phyloP scores from a whole-genome alignment of 2,888 invertebrate genomes.

The Macaria liturata region DNA sequence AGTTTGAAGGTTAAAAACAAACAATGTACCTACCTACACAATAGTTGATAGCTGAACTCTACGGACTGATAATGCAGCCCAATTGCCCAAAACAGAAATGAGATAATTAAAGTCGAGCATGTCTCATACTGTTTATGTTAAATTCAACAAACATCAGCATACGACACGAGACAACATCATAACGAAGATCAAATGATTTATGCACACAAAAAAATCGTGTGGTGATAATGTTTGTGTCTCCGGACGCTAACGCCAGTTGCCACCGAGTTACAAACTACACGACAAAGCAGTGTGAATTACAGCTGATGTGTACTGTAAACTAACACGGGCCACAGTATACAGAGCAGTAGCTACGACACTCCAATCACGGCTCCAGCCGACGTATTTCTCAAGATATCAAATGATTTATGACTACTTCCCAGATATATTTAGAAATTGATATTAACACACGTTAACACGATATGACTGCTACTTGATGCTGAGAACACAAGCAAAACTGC shows the following conservation, averaged over 20 bases:
- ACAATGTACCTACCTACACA: no score
- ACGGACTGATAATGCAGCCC: no score
- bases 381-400: conserved; percentile 62
- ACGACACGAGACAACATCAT: conserved; percentile 33
- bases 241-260: conserved; percentile 52
- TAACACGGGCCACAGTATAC: conserved; percentile 48
- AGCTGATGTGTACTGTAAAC: conserved; percentile 64
- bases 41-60: no score
- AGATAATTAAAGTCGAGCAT: conserved; percentile 8
- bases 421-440: conserved; percentile 43
- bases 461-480: conserved; percentile 7
- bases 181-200: conserved; percentile 40
- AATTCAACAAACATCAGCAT: conserved; percentile 13
- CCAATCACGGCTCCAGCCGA: conserved; percentile 52
- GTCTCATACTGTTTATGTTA: conserved; percentile 3
- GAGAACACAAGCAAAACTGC: conserved; percentile 11
- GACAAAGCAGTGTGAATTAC: conserved; percentile 64
- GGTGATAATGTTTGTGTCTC: conserved; percentile 59
- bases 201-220: conserved; percentile 52
- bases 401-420: conserved; percentile 59
- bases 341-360: conserved; percentile 33
- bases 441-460: conserved; percentile 28
- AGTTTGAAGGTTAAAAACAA: no score
- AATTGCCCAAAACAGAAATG: conserved; percentile 8
- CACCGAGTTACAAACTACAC: conserved; percentile 56